Percentiles rank a stretch among this genome's conserved stretches.
These are phyloP conservation scores for Caenorhabditis brenneri DNA, from an alignment of 1,140 invertebrate genomes.

Conservation along the genomic window DNA sequence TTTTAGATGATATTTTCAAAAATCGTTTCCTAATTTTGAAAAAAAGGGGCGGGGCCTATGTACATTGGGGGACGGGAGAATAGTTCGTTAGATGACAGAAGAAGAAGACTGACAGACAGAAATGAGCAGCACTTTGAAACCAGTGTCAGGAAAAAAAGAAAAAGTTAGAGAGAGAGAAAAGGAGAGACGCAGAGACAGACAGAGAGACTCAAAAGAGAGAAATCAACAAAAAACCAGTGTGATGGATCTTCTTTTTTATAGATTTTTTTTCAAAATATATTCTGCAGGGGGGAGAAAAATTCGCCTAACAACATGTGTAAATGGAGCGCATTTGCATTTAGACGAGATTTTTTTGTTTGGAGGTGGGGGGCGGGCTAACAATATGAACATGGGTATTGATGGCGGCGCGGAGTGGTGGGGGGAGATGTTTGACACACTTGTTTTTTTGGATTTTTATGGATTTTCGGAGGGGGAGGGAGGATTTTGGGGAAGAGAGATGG, in stretches of 20 bases:
- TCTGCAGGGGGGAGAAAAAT: not conserved
- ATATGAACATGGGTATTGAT: slow-evolving; percentile 15
- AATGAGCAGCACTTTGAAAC: not conserved
- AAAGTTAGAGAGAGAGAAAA: not conserved
- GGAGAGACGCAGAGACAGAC: not conserved
- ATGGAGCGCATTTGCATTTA: too few species aligned
- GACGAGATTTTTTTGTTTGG: too few species aligned
- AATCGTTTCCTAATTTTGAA: not conserved
- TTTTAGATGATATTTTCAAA: too few species aligned
- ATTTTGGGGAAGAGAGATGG: not conserved
- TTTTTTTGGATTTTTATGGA: not conserved
- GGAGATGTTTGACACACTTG: not conserved
- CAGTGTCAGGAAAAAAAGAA: not conserved
- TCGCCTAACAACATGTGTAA: slow-evolving; percentile 24
- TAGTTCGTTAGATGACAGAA: not conserved
- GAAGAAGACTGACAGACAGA: not conserved
- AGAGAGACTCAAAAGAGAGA: not conserved
- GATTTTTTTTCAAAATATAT: not conserved
- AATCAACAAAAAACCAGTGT: not conserved
- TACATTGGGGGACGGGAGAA: too few species aligned
- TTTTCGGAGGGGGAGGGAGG: not conserved
- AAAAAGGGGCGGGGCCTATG: not conserved
- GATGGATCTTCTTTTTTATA: too few species aligned
- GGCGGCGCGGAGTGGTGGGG: not conserved
- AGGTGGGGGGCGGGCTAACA: not conserved